phyloP scores from a whole-genome alignment of 1,140 invertebrate genomes.

The Hormaphis cornu region DNA sequence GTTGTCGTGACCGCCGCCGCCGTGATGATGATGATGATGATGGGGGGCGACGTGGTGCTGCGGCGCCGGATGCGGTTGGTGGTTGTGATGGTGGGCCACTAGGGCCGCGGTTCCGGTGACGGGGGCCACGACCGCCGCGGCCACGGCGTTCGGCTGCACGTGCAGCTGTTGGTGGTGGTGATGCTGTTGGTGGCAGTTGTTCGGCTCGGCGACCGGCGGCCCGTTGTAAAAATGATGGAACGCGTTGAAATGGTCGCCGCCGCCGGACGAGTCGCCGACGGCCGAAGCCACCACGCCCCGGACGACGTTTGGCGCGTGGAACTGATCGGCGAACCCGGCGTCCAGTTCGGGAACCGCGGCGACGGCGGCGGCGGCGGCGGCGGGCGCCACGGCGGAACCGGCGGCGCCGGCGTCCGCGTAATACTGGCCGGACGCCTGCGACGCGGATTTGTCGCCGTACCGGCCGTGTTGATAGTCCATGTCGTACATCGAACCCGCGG shows the following conservation, averaged over 20 bases:
- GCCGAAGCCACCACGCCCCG: constrained; percentile 40
- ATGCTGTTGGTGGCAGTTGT: constrained; percentile 32
- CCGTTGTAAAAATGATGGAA: constrained; percentile 57
- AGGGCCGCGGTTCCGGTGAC: neutral
- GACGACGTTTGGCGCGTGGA: constrained; percentile 45
- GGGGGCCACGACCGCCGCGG: neutral
- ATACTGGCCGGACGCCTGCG: constrained; percentile 38
- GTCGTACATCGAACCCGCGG: constrained; percentile 39
- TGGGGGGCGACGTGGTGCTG: constrained; percentile 43
- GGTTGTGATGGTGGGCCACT: neutral
- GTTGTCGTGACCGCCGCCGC: constrained; percentile 51
- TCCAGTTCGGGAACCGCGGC: constrained; percentile 15
- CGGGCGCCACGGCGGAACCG: neutral
- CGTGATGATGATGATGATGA: constrained; percentile 36
- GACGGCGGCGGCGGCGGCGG: neutral
- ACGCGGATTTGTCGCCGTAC: too few species aligned
- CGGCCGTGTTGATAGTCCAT: constrained; percentile 35
- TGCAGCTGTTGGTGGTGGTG: constrained; percentile 42
- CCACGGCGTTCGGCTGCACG: constrained; percentile 22
- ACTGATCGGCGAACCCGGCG: constrained; percentile 35
- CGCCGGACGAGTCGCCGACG: constrained; percentile 46
- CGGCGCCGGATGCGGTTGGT: constrained; percentile 38
- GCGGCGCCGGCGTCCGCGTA: constrained; percentile 5
- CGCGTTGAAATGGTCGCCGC: constrained; percentile 55
- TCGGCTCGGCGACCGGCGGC: neutral